Evolutionary conservation across 2,797 vertebrate species (phyloP), one percentile per base, ranked within the genome.

Genomic region (Bothrops alternatus): DNA sequence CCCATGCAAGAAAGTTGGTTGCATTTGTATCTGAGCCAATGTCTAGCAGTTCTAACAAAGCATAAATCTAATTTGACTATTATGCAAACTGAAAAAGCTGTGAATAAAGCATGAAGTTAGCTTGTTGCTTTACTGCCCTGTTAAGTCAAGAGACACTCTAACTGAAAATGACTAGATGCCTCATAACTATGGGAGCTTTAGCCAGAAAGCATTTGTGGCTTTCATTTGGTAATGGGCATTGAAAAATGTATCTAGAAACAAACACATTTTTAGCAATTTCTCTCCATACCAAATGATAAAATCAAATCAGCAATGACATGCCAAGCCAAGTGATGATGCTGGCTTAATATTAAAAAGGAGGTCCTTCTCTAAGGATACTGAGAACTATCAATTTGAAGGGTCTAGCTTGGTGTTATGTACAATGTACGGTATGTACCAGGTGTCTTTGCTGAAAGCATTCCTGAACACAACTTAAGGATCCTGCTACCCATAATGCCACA

Each of bases 101-200:
- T 97, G 97, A 95, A 97, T 97, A 97, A 97, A 97, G 96, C 60
- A 96, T 93, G 94, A 95, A 96, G 96, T 61, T 96, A 96, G 96
- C 94, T 69, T 3, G 25, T 91, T 96, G 95, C 63, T 97, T 97
- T 96, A 95, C 96, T 93, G 93, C 0, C 85, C 28, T 82, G 94
- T 94, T 93, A 95, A 93, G 95, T 93, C 95, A 93, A 93, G 89
- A 93, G 50, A 94, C 47, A 0, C 0, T n/a, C 18, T 88, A 92
- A 90, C 50, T 93, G 93, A 89, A 94, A 69, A 93, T 10, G 87
- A 89, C 95, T 93, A 37, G 32, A 58, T 90, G 25, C 10, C 2
- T 95, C 87, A 93, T 86, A 93, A 37, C 94, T 23, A 25, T 87
- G 91, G 95, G 93, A 42, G 94, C 3, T 85, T 92, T 90, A 82